Conservation (phyloP, 2,888 invertebrate species). For the Sepiola atlantica region DNA sequence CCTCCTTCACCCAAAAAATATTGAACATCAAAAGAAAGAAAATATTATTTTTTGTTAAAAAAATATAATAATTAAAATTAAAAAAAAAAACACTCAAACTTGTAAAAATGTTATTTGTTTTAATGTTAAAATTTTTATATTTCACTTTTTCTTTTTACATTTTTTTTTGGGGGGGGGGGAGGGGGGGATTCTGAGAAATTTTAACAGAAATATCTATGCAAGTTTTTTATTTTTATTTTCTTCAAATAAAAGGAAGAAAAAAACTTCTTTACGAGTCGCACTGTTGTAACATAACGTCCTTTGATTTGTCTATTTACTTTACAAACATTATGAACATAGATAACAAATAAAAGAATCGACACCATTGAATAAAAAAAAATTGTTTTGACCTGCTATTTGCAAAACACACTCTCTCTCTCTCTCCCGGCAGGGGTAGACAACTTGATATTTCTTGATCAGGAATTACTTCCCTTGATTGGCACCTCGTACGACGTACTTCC, state of each 20-base stretch:
- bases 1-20: neutral
- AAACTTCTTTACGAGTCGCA: neutral
- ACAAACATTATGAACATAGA: too few relatives aligned
- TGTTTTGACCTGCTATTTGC: too few relatives aligned
- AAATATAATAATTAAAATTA: too few relatives aligned
- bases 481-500: too few relatives aligned
- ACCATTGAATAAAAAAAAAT: too few relatives aligned
- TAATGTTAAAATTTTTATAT: neutral
- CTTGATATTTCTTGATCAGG: too few relatives aligned
- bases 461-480: too few relatives aligned
- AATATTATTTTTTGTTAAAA: neutral
- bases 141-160: neutral
- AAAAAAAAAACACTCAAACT: neutral
- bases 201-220: slow-evolving; percentile 21
- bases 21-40: neutral
- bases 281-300: too few relatives aligned
- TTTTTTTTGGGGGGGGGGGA: too few relatives aligned
- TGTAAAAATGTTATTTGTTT: neutral
- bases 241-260: neutral
- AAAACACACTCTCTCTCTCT: neutral
- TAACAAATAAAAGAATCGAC: too few relatives aligned
- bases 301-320: too few relatives aligned
- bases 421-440: neutral
- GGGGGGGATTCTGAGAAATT: neutral
- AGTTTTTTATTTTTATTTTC: neutral